phyloP scores from a whole-genome alignment of 2,888 invertebrate species.

The Hemaris fuciformis region DNA sequence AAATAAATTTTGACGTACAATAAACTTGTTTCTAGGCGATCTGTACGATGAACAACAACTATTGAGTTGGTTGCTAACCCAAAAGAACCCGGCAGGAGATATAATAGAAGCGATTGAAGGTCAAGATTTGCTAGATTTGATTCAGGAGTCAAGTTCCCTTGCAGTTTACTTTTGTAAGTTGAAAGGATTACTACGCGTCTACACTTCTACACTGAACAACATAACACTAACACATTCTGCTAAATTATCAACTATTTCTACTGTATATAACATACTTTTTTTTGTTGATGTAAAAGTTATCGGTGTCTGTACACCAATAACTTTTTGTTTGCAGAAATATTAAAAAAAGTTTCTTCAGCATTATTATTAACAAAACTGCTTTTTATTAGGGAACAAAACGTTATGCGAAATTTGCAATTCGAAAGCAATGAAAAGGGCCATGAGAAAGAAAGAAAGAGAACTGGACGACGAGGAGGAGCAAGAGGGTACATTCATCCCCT shows the following conservation, averaged over 20 bases:
- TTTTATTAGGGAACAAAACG: constrained; percentile 92
- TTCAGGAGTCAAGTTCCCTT: constrained; percentile 90
- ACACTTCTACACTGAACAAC: constrained; percentile 38
- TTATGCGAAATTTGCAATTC: constrained; percentile 92
- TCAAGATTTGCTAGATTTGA: constrained; percentile 87
- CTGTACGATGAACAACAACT: constrained; percentile 93
- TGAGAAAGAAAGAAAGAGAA: constrained; percentile 83
- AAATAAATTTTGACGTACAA: too few relatives aligned
- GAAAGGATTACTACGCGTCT: constrained; percentile 14
- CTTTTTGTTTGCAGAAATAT: background rate
- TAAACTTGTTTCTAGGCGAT: constrained; percentile 84
- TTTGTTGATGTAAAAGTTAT: constrained; percentile 15
- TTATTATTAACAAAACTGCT: constrained; percentile 46
- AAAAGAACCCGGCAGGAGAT: constrained; percentile 95
- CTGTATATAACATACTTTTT: constrained; percentile 16
- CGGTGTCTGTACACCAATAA: background rate
- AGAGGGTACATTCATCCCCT: constrained; percentile 62
- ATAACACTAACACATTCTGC: constrained; percentile 38
- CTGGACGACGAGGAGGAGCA: constrained; percentile 69
- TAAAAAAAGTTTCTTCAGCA: background rate
- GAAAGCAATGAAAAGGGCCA: constrained; percentile 86
- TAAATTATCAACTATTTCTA: constrained; percentile 11
- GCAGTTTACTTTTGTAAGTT: constrained; percentile 97
- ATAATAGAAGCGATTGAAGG: constrained; percentile 94
- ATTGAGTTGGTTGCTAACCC: constrained; percentile 93